A percentile compares a stretch with the other conserved stretches of the same genome.
These are phyloP conservation scores for Acarapis woodi DNA, from an alignment of 1,140 invertebrate species.

Conservation along the genomic window DNA sequence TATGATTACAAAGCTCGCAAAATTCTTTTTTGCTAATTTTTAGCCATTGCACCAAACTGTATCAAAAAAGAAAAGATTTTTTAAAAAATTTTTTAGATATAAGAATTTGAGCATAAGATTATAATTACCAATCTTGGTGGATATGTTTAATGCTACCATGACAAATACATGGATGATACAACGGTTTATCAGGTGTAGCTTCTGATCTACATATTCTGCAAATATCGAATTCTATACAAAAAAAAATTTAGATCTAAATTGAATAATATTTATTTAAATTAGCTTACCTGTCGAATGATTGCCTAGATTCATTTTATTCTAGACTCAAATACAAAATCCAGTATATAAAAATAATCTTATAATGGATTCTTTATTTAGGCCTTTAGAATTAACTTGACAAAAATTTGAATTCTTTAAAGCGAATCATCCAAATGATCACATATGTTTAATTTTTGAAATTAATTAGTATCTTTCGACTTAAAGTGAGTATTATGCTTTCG, in stretches of 20 bases:
- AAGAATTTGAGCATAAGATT: conserved; percentile 1
- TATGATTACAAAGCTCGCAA: conserved; percentile 89
- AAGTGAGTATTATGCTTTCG: too few relatives aligned
- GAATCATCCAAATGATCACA: too few relatives aligned
- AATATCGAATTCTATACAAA: conserved; percentile 35
- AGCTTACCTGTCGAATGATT: too few relatives aligned
- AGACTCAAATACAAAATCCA: too few relatives aligned
- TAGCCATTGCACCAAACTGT: conserved; percentile 29
- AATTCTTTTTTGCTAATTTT: conserved; percentile 88
- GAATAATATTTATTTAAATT: background rate
- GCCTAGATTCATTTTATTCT: background rate
- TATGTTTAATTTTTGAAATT: too few relatives aligned
- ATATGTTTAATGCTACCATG: conserved; percentile 97
- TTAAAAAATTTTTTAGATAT: conserved; percentile 5
- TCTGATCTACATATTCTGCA: conserved; percentile 92
- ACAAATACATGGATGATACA: conserved; percentile 95
- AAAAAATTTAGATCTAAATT: background rate
- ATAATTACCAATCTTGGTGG: conserved; percentile 40
- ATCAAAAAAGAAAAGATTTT: conserved; percentile 8
- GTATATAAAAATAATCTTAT: too few relatives aligned
- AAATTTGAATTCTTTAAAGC: too few relatives aligned
- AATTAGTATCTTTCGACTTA: too few relatives aligned
- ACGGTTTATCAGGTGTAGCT: conserved; percentile 43
- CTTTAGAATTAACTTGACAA: too few relatives aligned
- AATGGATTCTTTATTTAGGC: too few relatives aligned